These are phyloP conservation scores for Drosophila orosa DNA, from an alignment of 1,140 invertebrate species.

Conservation along the genomic window DNA sequence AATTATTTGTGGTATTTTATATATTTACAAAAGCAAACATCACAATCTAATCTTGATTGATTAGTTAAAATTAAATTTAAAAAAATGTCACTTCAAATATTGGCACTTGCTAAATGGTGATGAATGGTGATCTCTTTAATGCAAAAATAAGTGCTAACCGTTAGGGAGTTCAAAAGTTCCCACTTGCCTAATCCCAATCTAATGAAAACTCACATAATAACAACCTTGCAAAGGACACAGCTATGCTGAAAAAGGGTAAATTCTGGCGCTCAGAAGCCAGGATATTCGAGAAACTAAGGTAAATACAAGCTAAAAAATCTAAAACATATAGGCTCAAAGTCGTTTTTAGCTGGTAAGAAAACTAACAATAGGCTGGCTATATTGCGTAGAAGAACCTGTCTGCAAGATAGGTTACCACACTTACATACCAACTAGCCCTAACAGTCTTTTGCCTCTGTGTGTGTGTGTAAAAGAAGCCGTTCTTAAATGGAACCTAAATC, in stretches of 20 bases:
- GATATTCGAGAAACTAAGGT: slow-evolving; percentile 33
- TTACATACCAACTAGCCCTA: slow-evolving; percentile 14
- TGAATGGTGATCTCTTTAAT: background rate
- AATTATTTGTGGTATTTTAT: background rate
- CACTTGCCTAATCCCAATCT: background rate
- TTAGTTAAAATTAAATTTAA: background rate
- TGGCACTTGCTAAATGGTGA: background rate
- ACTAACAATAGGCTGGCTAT: slow-evolving; percentile 1
- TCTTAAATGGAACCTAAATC: background rate
- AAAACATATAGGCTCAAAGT: too few relatives aligned
- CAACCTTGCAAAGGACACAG: slow-evolving; percentile 16
- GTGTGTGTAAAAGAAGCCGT: slow-evolving; percentile 1
- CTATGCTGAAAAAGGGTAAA: slow-evolving; percentile 11
- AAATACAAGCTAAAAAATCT: background rate
- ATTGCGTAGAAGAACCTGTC: slow-evolving; percentile 15
- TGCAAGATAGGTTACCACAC: slow-evolving; percentile 5
- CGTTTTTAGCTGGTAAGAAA: background rate
- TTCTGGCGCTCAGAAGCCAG: slow-evolving; percentile 25
- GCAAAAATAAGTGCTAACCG: background rate
- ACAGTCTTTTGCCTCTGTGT: background rate
- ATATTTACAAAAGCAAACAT: slow-evolving; percentile 5
- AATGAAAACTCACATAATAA: background rate
- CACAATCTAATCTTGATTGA: slow-evolving; percentile 19
- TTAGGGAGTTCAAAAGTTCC: background rate
- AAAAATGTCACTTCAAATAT: background rate